Evolutionary conservation across 1,140 invertebrate species (phyloP), one percentile per base, ranked within the genome.

Genomic region (Colletes latitarsis): DNA sequence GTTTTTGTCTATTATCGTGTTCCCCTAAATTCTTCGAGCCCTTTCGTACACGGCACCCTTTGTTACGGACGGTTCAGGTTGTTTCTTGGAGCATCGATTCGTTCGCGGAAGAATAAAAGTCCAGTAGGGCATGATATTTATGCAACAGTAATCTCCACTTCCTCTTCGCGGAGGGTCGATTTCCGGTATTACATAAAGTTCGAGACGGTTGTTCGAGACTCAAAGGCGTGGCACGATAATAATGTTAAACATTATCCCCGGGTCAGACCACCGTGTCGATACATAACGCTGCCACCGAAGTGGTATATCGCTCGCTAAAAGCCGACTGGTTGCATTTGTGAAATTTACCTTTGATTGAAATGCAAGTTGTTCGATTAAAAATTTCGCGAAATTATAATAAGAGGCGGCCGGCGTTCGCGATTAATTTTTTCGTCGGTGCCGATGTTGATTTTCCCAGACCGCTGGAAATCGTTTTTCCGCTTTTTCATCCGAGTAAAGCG

Each of bases 131-230:
- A 55, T 14, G 78, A 70, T 67, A 66, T 75, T 86, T 84, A 76
- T 80, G 77, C 77, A 77, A 75, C 81, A 69, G 82, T 86, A 84
- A 86, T 83, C 77, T 75, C 71, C 70, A 73, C 75, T 82, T 88
- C 76, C 83, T 79, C 52, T 53, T 57, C 58, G 77, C 66, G 70
- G n/a, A 76, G 66, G 73, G 79, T 86, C 60, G 82, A 87, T 87
- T 86, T 86, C 85, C 84, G 84, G 84, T 73, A 71, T 87, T 83
- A 73, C 85, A 75, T 83, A 81, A 86, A 75, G 19, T 39, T 63
- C 14, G 60, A 60, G 53, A 77, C 69, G 69, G 58, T 70, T 77
- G 67, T 77, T 60, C 60, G 41, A 79, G 55, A 75, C 69, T 62
- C 30, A 73, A 76, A 79, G 71, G 76, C 46, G 63, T 41, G 75